phyloP scores from a whole-genome alignment of 2,113 vertebrate genomes.

The Xiphophorus couchianus region DNA sequence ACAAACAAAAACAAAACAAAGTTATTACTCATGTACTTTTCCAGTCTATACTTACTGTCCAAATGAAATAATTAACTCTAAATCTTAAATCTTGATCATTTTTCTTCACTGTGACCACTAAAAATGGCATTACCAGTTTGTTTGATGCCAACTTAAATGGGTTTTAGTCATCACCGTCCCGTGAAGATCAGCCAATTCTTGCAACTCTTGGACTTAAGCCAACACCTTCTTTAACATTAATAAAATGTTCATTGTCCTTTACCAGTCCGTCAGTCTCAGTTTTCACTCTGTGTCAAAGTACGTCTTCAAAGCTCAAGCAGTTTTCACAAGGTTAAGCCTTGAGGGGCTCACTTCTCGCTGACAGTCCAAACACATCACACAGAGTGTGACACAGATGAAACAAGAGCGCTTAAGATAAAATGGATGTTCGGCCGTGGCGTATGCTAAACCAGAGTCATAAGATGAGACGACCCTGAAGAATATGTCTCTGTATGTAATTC shows the following conservation, averaged over 20 bases:
- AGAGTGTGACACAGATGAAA: slow-evolving; percentile 17
- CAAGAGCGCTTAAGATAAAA: slow-evolving; percentile 24
- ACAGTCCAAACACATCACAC: slow-evolving; percentile 33
- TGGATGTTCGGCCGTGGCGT: slow-evolving; percentile 37
- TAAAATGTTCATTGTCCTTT: slow-evolving; percentile 24
- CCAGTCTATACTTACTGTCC: not conserved
- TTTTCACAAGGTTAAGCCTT: slow-evolving; percentile 60
- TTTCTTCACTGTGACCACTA: not conserved
- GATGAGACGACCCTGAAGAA: slow-evolving; percentile 28
- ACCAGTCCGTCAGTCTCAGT: slow-evolving; percentile 15
- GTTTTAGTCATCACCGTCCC: too few species aligned
- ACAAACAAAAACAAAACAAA: not conserved
- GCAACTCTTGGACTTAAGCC: slow-evolving; percentile 8
- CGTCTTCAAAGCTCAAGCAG: slow-evolving; percentile 28
- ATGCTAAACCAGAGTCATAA: slow-evolving; percentile 36
- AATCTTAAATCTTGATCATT: not conserved
- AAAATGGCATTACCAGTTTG: too few species aligned
- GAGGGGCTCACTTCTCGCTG: slow-evolving; percentile 31
- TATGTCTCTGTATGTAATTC: slow-evolving; percentile 18
- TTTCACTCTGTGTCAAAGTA: slow-evolving; percentile 26
- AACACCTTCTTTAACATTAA: slow-evolving; percentile 5
- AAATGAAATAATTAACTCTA: not conserved
- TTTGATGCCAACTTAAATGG: not conserved
- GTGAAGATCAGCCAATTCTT: not conserved
- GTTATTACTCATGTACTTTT: not conserved